Conservation (phyloP, 2,797 vertebrate genomes). For the Pseudopleuronectes americanus region DNA sequence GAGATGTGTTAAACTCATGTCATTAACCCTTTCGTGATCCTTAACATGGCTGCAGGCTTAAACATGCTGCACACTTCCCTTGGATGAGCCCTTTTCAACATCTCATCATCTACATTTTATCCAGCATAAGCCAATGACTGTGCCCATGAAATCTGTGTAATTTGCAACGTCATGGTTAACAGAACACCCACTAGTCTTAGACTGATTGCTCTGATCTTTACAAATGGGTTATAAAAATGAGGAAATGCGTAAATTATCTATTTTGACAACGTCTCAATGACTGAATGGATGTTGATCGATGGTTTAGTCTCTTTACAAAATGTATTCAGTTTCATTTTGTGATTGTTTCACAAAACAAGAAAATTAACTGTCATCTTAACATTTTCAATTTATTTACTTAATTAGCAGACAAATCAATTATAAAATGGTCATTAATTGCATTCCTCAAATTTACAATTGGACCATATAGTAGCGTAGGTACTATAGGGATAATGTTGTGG, state of each 20-base stretch:
- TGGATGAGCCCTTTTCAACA: slow-evolving; percentile 17
- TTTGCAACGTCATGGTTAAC: not conserved
- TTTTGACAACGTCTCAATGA: not conserved
- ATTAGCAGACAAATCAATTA: not conserved
- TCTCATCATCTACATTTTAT: slow-evolving; percentile 4
- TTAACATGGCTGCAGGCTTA: slow-evolving; percentile 15
- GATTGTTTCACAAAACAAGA: not conserved
- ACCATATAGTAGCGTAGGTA: not conserved
- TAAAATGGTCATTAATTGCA: not conserved
- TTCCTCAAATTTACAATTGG: not conserved
- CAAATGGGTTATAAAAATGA: not conserved
- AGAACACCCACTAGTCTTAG: too few species aligned
- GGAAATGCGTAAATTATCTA: not conserved
- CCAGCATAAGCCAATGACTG: slow-evolving; percentile 9
- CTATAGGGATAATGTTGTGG: too few species aligned
- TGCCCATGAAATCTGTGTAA: not conserved
- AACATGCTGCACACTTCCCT: not conserved
- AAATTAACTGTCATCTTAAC: not conserved
- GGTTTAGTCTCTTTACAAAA: not conserved
- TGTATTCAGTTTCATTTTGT: not conserved
- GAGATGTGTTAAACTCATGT: slow-evolving; percentile 1
- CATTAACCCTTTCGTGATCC: not conserved
- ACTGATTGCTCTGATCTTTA: not conserved
- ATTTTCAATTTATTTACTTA: not conserved
- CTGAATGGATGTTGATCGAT: not conserved